Conservation (phyloP, 2,888 invertebrate species). For the Plebejus argus region DNA sequence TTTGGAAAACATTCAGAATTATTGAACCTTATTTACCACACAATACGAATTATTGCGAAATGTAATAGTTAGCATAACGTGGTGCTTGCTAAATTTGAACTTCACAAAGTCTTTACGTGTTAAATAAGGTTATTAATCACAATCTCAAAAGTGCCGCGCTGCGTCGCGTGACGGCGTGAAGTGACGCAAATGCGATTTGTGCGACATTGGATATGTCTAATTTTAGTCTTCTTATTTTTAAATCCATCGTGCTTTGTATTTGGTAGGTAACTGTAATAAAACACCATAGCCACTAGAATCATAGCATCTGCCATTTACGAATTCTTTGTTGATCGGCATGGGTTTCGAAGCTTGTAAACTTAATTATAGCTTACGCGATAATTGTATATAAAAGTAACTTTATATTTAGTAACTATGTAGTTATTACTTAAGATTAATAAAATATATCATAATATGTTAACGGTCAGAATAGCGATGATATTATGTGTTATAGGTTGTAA, state of each 20-base stretch:
- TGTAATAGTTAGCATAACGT: no score
- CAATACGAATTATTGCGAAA: no score
- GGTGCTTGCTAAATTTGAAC: no score
- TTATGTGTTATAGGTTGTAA: slow-evolving; percentile 51
- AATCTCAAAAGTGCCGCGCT: no score
- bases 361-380: slow-evolving; percentile 58
- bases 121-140: no score
- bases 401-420: slow-evolving; percentile 49
- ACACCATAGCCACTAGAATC: slow-evolving; percentile 4
- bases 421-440: slow-evolving; percentile 56
- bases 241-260: background rate
- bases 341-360: slow-evolving; percentile 58
- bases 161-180: background rate
- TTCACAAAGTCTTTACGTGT: no score
- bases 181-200: background rate
- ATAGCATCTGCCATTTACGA: slow-evolving; percentile 7
- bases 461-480: slow-evolving; percentile 53
- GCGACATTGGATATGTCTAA: background rate
- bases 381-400: slow-evolving; percentile 60
- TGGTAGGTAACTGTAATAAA: background rate
- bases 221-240: background rate
- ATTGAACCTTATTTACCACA: background rate
- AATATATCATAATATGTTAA: slow-evolving; percentile 63
- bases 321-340: slow-evolving; percentile 39
- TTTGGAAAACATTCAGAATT: background rate